Percentiles rank a stretch among this genome's conserved stretches.
These are phyloP conservation scores for Taenioides sp. DNA, from an alignment of 2,797 vertebrate genomes.

Conservation along the genomic window DNA sequence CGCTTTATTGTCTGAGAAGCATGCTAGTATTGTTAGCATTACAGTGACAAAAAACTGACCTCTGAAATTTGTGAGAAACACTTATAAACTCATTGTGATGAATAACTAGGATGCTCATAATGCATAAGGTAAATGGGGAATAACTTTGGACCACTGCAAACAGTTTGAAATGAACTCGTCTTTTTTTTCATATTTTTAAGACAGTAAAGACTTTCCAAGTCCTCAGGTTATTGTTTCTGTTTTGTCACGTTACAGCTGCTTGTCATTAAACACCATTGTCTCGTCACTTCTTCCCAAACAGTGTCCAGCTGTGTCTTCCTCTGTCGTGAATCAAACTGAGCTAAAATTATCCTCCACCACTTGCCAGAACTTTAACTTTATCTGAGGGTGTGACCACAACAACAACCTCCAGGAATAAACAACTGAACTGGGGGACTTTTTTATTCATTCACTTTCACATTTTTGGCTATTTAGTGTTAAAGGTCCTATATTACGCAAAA, in stretches of 20 bases:
- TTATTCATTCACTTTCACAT: background rate
- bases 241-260: slow-evolving; percentile 28
- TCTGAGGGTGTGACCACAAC: slow-evolving; percentile 21
- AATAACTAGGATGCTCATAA: no score
- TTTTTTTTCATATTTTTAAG: no score
- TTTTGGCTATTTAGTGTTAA: no score
- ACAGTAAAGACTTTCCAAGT: background rate
- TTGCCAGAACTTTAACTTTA: slow-evolving; percentile 39
- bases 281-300: slow-evolving; percentile 62
- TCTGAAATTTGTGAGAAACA: no score
- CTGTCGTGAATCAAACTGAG: slow-evolving; percentile 44
- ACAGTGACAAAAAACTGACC: no score
- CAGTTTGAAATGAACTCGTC: no score
- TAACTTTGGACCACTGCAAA: no score
- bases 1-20: no score
- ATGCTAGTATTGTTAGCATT: no score
- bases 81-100: no score
- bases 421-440: background rate
- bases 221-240: background rate
- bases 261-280: slow-evolving; percentile 49
- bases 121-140: no score
- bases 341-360: slow-evolving; percentile 66
- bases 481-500: no score
- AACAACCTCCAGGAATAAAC: slow-evolving; percentile 36
- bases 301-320: slow-evolving; percentile 70